phyloP scores from a whole-genome alignment of 2,888 invertebrate species.

The Cataglyphis albicans region DNA sequence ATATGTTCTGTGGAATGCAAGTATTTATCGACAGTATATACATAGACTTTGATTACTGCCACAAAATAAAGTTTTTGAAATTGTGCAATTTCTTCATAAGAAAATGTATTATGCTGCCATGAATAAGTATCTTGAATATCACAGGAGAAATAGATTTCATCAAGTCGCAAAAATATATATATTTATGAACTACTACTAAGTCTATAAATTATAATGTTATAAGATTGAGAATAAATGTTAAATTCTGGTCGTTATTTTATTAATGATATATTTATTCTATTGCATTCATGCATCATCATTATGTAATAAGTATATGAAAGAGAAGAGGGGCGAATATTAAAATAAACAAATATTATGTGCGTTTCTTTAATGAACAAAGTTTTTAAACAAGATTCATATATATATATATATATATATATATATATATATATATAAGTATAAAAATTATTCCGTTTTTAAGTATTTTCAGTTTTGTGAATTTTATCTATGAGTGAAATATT shows the following conservation, averaged over 20 bases:
- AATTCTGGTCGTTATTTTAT: constrained; percentile 64
- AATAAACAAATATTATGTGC: constrained; percentile 12
- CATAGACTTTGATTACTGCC: constrained; percentile 67
- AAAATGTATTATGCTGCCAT: constrained; percentile 22
- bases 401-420: constrained; percentile 65
- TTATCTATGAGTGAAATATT: constrained; percentile 5
- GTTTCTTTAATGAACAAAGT: constrained; percentile 77
- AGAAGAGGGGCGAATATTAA: constrained; percentile 12
- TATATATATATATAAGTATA: constrained; percentile 67
- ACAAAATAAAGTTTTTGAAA: constrained; percentile 31
- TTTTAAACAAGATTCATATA: constrained; percentile 77
- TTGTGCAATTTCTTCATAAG: neutral
- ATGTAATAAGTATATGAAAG: constrained; percentile 15
- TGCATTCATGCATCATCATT: neutral
- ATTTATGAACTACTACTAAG: constrained; percentile 55
- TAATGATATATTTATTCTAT: neutral
- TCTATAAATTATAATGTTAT: constrained; percentile 61
- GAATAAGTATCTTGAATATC: constrained; percentile 21
- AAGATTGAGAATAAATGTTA: constrained; percentile 71
- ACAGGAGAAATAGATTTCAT: constrained; percentile 29
- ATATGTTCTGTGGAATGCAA: constrained; percentile 66
- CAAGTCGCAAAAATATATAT: constrained; percentile 16
- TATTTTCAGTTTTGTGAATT: constrained; percentile 43
- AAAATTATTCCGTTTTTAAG: constrained; percentile 68
- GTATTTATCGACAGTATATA: constrained; percentile 59